These are phyloP conservation scores for Bombycilla garrulus DNA, from an alignment of 2,113 vertebrate species.

Conservation along the genomic window DNA sequence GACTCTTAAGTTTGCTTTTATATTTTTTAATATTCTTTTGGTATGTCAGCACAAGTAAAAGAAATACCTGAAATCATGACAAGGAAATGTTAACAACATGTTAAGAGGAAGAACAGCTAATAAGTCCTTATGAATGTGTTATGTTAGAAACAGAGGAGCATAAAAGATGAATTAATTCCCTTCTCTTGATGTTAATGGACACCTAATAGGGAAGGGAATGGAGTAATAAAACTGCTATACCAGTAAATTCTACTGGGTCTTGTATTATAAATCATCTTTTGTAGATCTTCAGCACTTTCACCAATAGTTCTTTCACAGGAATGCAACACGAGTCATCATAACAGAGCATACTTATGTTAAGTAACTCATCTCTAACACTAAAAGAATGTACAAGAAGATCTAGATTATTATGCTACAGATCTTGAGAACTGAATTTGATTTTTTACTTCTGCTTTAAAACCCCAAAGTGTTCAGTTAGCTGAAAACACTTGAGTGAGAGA, in stretches of 20 bases:
- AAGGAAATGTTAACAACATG: not conserved
- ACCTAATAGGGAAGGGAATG: not conserved
- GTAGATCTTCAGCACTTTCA: not conserved
- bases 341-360: not conserved
- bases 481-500: not conserved
- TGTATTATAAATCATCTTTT: constrained; percentile 35
- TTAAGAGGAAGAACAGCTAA: not conserved
- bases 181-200: not conserved
- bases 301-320: not conserved
- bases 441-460: not conserved
- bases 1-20: not conserved
- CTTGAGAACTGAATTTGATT: not conserved
- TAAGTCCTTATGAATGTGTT: not conserved
- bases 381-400: not conserved
- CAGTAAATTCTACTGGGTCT: constrained; percentile 1
- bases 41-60: not conserved
- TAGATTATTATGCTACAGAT: not conserved
- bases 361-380: not conserved
- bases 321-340: not conserved
- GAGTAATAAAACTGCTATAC: not conserved
- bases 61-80: not conserved
- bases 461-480: not conserved
- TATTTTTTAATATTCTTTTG: not conserved
- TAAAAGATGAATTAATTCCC: not conserved
- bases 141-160: not conserved